Percentiles rank a stretch among this genome's conserved stretches.
phyloP scores from a whole-genome alignment of 2,888 invertebrate genomes.

The Drosophila gaucha region DNA sequence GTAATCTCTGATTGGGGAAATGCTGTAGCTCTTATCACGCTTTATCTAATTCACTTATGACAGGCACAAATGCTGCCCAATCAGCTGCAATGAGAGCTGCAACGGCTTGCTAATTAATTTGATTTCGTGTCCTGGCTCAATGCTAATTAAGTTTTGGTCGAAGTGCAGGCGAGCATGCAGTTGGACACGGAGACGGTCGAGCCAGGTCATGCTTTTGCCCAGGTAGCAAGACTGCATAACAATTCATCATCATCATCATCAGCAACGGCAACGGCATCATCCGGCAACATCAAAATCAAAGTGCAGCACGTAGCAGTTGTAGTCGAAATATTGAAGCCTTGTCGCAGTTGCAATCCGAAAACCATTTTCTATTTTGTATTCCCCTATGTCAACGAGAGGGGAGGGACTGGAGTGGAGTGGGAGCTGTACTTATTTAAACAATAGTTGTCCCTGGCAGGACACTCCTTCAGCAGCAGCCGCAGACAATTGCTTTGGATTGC shows the following conservation, averaged over 20 bases:
- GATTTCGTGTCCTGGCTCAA: constrained; percentile 36
- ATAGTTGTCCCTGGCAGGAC: constrained; percentile 49
- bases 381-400: constrained; percentile 40
- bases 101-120: constrained; percentile 52
- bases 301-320: constrained; percentile 47
- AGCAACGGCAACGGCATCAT: neutral
- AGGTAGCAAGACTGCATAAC: constrained; percentile 38
- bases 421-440: constrained; percentile 60
- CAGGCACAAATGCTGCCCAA: constrained; percentile 40
- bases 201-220: neutral
- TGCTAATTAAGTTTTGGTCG: constrained; percentile 45
- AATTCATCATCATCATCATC: constrained; percentile 44
- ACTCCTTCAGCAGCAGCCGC: constrained; percentile 30
- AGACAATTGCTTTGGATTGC: constrained; percentile 62
- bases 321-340: constrained; percentile 46
- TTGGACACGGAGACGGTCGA: constrained; percentile 3
- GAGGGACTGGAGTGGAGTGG: neutral
- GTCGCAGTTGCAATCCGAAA: constrained; percentile 47
- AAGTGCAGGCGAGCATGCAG: constrained; percentile 27
- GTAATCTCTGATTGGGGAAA: neutral
- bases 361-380: constrained; percentile 65
- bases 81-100: constrained; percentile 35
- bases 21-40: constrained; percentile 5
- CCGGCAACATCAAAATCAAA: too few relatives aligned
- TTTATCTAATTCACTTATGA: constrained; percentile 29